Conservation (phyloP, 2,113 vertebrate genomes). For the Tringa solitaria region DNA sequence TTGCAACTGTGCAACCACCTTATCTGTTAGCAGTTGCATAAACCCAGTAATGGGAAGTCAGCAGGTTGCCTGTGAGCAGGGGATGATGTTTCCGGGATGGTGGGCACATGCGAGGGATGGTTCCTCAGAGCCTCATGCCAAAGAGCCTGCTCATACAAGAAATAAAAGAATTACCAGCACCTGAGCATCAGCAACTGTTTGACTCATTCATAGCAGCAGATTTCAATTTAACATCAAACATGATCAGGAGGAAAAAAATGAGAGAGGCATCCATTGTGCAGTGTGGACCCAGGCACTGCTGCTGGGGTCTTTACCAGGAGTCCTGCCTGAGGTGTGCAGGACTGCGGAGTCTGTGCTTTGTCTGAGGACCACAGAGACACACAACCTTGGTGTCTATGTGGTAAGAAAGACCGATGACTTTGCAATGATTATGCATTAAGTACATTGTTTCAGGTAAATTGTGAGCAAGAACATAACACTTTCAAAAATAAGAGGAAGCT, state of each 20-base stretch:
- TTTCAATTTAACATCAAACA: background rate
- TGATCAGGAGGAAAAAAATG: background rate
- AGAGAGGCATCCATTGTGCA: background rate
- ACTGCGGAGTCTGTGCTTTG: background rate
- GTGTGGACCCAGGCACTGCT: background rate
- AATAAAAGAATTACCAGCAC: background rate
- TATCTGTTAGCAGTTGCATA: background rate
- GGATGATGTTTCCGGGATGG: background rate
- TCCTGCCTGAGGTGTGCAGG: background rate
- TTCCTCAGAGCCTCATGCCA: background rate
- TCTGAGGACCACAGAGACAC: background rate
- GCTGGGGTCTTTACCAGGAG: background rate
- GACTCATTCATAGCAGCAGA: background rate
- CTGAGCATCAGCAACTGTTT: background rate
- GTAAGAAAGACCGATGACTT: background rate
- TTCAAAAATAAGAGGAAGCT: background rate
- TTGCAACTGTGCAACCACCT: background rate
- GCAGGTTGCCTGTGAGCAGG: background rate
- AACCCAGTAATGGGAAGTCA: accelerated
- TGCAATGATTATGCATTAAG: background rate
- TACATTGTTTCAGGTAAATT: background rate
- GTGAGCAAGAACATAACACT: background rate
- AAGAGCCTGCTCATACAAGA: background rate
- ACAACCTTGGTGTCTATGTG: background rate
- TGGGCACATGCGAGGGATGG: background rate